Conservation (phyloP, 2,888 invertebrate species). For the Pheosia tremula region DNA sequence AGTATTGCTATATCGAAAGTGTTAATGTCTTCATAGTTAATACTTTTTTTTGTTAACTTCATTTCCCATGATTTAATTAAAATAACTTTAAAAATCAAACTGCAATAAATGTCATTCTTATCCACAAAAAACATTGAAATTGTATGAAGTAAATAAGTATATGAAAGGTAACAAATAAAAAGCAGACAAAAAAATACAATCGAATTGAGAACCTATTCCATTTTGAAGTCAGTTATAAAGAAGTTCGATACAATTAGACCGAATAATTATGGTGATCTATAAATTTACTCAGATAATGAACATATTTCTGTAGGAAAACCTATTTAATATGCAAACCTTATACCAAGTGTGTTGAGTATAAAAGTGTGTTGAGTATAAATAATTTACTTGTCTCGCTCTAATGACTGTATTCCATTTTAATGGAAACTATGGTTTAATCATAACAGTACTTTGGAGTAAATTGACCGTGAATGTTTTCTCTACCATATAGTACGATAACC, state of each 20-base stretch:
- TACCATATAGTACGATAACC: slow-evolving; percentile 39
- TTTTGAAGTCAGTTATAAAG: neutral
- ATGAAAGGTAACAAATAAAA: too few relatives aligned
- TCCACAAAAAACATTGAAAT: slow-evolving; percentile 1
- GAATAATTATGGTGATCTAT: neutral
- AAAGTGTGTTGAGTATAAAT: neutral
- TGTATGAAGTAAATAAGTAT: neutral
- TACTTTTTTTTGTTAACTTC: too few relatives aligned
- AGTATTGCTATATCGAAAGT: too few relatives aligned
- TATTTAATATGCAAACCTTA: neutral
- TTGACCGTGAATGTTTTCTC: slow-evolving; percentile 46
- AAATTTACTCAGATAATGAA: neutral
- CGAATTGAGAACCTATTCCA: too few relatives aligned
- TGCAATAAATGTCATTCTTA: neutral
- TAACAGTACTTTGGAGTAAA: slow-evolving; percentile 46
- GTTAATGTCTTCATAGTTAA: too few relatives aligned
- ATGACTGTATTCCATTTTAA: slow-evolving; percentile 22
- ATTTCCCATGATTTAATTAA: neutral
- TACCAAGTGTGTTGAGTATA: neutral
- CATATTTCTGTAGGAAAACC: neutral
- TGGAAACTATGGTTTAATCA: slow-evolving; percentile 35
- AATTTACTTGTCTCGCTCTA: slow-evolving; percentile 16
- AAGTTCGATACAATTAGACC: neutral
- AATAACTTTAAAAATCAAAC: neutral
- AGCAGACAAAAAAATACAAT: too few relatives aligned